Conservation (phyloP, 1,140 invertebrate genomes). For the Diorhabda elongata region DNA sequence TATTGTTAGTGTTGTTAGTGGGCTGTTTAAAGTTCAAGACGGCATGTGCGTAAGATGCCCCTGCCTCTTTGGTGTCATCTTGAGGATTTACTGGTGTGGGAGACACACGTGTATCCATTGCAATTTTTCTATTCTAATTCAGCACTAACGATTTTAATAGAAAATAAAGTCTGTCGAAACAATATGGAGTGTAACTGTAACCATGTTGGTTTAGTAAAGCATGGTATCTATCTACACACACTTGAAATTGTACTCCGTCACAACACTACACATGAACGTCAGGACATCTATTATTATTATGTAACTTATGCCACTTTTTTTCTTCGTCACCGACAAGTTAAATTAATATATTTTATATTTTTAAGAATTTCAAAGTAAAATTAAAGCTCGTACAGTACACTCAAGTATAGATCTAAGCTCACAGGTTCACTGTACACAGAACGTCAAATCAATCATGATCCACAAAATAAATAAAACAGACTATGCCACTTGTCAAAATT, state of each 20-base stretch:
- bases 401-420: slow-evolving; percentile 3
- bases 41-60: slow-evolving; percentile 43
- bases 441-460: not conserved
- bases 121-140: slow-evolving; percentile 22
- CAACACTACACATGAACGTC: slow-evolving; percentile 23
- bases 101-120: slow-evolving; percentile 35
- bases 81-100: slow-evolving; percentile 26
- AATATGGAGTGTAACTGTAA: slow-evolving; percentile 44
- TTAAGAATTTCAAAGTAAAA: not conserved
- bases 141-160: slow-evolving; percentile 24
- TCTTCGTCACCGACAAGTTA: not conserved
- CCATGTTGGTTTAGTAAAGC: slow-evolving; percentile 45
- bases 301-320: slow-evolving; percentile 4
- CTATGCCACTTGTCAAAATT: not conserved
- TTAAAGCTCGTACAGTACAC: not conserved
- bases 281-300: slow-evolving; percentile 10
- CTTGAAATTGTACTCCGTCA: slow-evolving; percentile 14
- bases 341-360: not conserved
- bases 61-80: slow-evolving; percentile 26
- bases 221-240: slow-evolving; percentile 31
- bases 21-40: slow-evolving; percentile 41
- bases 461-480: not conserved
- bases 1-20: slow-evolving; percentile 26
- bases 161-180: slow-evolving; percentile 33
- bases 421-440: not conserved